Conservation (phyloP, 2,888 invertebrate genomes). For the Atethmia centrago region DNA sequence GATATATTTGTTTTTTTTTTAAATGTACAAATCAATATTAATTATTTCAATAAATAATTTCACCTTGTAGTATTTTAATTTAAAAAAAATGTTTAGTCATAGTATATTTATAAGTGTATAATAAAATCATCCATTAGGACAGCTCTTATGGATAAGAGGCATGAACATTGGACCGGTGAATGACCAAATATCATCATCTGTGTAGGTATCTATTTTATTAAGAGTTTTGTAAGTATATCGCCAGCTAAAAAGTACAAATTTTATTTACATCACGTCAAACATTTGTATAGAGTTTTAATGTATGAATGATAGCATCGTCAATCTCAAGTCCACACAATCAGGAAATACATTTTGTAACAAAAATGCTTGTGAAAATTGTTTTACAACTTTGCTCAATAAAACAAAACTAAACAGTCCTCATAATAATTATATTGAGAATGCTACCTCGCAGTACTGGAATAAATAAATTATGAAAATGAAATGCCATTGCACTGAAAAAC, state of each 20-base stretch:
- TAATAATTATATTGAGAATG: conserved; percentile 10
- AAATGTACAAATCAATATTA: no score
- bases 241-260: background rate
- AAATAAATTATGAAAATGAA: conserved; percentile 49
- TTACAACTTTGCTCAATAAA: background rate
- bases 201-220: background rate
- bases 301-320: background rate
- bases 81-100: background rate
- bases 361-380: no score
- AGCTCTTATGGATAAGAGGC: background rate
- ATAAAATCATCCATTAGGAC: conserved; percentile 23
- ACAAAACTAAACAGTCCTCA: conserved; percentile 5
- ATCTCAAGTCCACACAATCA: background rate
- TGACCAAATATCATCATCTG: background rate
- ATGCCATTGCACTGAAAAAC: conserved; percentile 33
- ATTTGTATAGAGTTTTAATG: background rate
- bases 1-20: no score
- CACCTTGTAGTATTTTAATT: no score
- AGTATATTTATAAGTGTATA: conserved; percentile 51
- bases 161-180: background rate
- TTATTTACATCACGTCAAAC: background rate
- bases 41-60: no score
- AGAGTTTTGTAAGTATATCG: background rate
- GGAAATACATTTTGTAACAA: background rate
- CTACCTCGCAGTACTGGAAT: conserved; percentile 7